Evolutionary conservation across 2,113 vertebrate species (phyloP).

Genomic region (Promerops cafer): DNA sequence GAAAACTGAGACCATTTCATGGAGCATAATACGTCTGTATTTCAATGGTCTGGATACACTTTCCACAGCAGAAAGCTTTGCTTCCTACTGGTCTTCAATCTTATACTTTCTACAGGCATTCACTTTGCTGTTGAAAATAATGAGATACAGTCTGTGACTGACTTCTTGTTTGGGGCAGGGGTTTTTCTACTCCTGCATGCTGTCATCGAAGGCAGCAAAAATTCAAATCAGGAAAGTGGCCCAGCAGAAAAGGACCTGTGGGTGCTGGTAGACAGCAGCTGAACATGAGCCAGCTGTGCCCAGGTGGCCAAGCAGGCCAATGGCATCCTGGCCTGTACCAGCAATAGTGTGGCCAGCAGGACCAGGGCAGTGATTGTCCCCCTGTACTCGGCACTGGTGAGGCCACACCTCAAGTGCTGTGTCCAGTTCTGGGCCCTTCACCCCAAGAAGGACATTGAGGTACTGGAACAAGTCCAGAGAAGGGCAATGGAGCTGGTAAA

Average conservation of each 20-base stretch:
- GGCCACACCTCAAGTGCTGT: fast-evolving
- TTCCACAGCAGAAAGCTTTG: background rate
- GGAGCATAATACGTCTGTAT: background rate
- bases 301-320: background rate
- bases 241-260: background rate
- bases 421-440: fast-evolving
- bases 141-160: background rate
- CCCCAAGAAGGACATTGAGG: background rate
- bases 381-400: fast-evolving
- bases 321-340: background rate
- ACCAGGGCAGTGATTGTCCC: background rate
- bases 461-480: background rate
- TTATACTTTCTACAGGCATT: background rate
- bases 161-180: background rate
- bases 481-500: background rate
- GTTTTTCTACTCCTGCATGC: background rate
- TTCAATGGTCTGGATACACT: background rate
- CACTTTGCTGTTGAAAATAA: background rate
- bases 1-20: background rate
- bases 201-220: fast-evolving
- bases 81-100: background rate
- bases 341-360: background rate
- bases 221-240: background rate
- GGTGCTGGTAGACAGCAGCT: fast-evolving
- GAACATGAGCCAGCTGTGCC: background rate